Evolutionary conservation across 2,113 vertebrate species (phyloP).

Genomic region (Balaenoptera acutorostrata): DNA sequence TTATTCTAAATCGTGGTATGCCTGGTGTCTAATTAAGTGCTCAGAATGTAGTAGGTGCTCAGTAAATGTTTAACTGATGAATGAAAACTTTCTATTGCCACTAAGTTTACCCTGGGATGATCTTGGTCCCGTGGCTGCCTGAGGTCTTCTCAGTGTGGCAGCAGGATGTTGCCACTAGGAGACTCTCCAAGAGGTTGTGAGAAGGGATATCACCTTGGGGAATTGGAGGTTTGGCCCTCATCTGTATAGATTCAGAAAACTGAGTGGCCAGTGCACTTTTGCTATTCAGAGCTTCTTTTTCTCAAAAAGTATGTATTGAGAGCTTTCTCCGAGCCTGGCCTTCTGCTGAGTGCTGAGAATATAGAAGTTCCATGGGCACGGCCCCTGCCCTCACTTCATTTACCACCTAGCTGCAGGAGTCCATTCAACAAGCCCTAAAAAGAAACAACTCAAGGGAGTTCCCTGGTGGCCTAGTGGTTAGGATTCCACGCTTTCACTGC

Average conservation of each 20-base stretch:
- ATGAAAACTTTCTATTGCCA: neutral
- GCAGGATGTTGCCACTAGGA: neutral
- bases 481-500: neutral
- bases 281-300: neutral
- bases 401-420: neutral
- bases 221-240: neutral
- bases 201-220: neutral
- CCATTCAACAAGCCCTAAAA: neutral
- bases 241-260: neutral
- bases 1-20: neutral
- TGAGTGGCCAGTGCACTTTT: neutral
- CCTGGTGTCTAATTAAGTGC: neutral
- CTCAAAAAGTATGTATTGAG: neutral
- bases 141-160: neutral
- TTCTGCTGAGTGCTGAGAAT: neutral
- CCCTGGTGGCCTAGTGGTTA: neutral
- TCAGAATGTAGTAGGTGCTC: neutral
- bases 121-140: neutral
- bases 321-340: neutral
- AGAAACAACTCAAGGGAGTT: neutral
- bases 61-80: neutral
- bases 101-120: neutral
- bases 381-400: neutral
- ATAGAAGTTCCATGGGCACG: neutral
- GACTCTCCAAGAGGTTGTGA: neutral